Base-by-base conservation (phyloP, 2,888 invertebrate genomes). In the Pristionchus mayeri region DNA sequence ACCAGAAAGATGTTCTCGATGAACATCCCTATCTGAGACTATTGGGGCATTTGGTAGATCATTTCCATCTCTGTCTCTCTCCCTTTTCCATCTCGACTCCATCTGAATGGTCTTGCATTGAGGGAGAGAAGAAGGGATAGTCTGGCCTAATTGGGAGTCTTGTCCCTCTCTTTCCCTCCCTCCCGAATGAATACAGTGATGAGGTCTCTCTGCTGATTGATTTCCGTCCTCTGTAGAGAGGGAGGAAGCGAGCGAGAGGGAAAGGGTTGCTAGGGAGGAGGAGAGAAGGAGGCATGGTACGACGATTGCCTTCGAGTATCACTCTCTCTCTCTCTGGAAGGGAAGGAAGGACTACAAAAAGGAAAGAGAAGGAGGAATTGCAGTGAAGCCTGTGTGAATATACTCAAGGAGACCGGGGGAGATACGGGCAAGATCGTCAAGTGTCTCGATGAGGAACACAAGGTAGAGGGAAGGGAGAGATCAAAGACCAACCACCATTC, bases 361-460 rank as follows among this genome's bases (percentile, higher is more conserved):
- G 57, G 27, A n/a, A 11, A 57, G n/a, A 27, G 27, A 57, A n/a
- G 71, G 27, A 44, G 44, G 21, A 16, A 24, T 44, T 44, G n/a
- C 48, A 75, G 75, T 27, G 75, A 40, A 16, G 21, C 63, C 16
- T 81, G 81, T 81, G 81, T 50, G 63, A 34, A n/a, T 40, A 81
- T 81, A 21, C 81, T 81, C 18, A 52, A 50, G 34, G 34, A 63
- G 48, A 81, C 81, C n/a, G 81, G 81, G 18, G 81, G 81, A 81
- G 44, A 81, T 6, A 37, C 48, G 21, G 81, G 24, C 21, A 81
- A 81, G 81, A 81, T 81, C n/a, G 30, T 50, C 48, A 40, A 30
- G 9, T 81, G 81, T 48, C 60, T 81, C 3, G 81, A 81, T 63
- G 81, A 81, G 3, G 81, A 81, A 63, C 81, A 81, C 40, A 81